Conservation (phyloP, 2,113 vertebrate genomes). For the Apus apus region DNA sequence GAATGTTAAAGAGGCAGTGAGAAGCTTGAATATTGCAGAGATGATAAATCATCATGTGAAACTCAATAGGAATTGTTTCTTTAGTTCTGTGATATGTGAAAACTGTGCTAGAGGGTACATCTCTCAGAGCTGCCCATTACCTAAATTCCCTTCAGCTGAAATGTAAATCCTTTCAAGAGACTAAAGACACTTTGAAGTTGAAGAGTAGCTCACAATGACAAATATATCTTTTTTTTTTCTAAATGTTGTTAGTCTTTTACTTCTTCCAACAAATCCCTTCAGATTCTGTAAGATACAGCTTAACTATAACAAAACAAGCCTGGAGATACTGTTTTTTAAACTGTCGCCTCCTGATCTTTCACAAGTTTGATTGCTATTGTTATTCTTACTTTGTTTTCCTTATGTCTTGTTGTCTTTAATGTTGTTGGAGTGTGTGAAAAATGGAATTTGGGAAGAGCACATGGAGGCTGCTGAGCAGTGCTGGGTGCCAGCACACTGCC, state of each 20-base stretch:
- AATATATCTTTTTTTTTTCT: constrained; percentile 9
- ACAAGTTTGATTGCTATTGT: constrained; percentile 32
- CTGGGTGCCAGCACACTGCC: neutral
- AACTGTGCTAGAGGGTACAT: constrained; percentile 53
- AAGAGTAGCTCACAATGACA: constrained; percentile 32
- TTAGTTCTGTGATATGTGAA: constrained; percentile 20
- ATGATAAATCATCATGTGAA: constrained; percentile 66
- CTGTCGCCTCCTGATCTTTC: neutral
- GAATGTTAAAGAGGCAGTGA: constrained; percentile 27
- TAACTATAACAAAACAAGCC: neutral
- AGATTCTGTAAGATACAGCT: neutral
- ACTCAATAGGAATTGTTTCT: constrained; percentile 50
- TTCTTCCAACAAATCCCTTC: neutral
- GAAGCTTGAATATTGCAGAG: neutral
- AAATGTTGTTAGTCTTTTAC: neutral
- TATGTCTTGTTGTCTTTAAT: neutral
- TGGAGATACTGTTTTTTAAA: constrained; percentile 12
- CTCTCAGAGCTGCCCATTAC: constrained; percentile 66
- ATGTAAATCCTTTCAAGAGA: constrained; percentile 75
- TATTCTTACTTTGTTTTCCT: constrained; percentile 32
- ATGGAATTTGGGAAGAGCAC: neutral
- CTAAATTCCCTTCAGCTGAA: constrained; percentile 65
- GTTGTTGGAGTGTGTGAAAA: constrained; percentile 7
- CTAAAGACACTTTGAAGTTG: constrained; percentile 51
- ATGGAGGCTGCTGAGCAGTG: neutral